Evolutionary conservation across 2,797 vertebrate genomes (phyloP).

Genomic region (Sorex maritimensis): DNA sequence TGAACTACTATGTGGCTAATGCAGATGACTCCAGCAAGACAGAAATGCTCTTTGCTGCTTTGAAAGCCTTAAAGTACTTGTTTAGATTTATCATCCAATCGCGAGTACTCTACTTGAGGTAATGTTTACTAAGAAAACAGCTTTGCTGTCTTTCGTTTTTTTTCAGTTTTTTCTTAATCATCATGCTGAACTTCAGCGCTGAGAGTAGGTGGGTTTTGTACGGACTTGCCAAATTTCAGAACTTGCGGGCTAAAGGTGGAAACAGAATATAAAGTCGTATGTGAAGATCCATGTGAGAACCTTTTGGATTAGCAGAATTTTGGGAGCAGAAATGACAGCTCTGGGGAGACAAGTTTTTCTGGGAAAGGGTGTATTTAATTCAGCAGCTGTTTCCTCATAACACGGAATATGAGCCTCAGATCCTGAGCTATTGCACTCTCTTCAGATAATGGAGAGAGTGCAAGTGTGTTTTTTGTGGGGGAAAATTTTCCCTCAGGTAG

Average conservation of each 20-base stretch:
- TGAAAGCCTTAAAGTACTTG: slow-evolving; percentile 98
- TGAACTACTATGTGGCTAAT: slow-evolving; percentile 96
- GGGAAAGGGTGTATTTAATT: background rate
- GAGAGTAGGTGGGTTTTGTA: background rate
- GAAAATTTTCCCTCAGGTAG: background rate
- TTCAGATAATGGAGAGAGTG: background rate
- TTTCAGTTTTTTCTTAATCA: background rate
- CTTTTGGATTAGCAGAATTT: background rate
- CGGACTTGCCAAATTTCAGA: background rate
- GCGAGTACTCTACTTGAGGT: slow-evolving; percentile 96
- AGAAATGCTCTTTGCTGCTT: slow-evolving; percentile 95
- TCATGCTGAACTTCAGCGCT: rapidly evolving
- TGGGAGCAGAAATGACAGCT: background rate
- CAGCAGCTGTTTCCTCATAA: background rate
- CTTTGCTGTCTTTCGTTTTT: background rate
- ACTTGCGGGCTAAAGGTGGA: background rate
- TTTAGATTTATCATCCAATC: slow-evolving; percentile 99
- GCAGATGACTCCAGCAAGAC: slow-evolving; percentile 94
- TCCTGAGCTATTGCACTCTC: background rate
- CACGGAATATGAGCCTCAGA: background rate
- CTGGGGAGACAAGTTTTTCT: background rate
- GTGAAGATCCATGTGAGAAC: background rate
- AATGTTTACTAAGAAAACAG: background rate
- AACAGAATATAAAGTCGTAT: rapidly evolving
- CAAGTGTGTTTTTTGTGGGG: background rate